phyloP scores from a whole-genome alignment of 2,797 vertebrate genomes.

The Crotalus adamanteus region DNA sequence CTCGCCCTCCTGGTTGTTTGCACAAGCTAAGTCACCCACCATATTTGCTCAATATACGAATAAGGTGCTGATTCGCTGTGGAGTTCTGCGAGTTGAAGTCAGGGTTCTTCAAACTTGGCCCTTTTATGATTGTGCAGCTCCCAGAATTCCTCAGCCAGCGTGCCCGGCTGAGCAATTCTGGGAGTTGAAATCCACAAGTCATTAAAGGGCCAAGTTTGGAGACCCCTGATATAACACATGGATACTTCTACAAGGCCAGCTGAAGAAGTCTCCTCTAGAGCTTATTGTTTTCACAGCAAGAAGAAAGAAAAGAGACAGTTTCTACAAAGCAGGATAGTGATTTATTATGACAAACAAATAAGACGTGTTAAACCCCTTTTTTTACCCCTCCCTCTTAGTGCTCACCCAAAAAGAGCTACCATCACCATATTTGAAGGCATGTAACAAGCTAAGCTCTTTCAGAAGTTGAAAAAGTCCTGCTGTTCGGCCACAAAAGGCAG shows the following conservation, averaged over 20 bases:
- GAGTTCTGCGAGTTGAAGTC: not conserved
- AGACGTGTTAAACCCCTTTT: not conserved
- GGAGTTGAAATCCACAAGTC: too few species aligned
- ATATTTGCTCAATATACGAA: not conserved
- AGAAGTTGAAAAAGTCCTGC: conserved; percentile 72
- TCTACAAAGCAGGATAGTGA: conserved; percentile 47
- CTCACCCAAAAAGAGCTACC: not conserved
- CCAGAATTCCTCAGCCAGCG: too few species aligned
- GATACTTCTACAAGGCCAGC: not conserved
- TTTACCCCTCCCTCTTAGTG: not conserved
- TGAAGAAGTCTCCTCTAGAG: not conserved
- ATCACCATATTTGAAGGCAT: not conserved
- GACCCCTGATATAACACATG: not conserved
- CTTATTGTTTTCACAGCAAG: not conserved
- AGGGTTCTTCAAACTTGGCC: too few species aligned
- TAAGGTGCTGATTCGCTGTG: not conserved
- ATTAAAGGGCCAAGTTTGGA: too few species aligned
- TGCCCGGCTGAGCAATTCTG: too few species aligned
- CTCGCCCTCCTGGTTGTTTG: not conserved
- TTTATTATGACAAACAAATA: conserved; percentile 51
- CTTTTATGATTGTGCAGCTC: too few species aligned
- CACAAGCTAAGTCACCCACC: not conserved
- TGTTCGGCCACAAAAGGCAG: conserved; percentile 61
- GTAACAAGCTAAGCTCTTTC: not conserved
- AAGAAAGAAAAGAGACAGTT: not conserved